Base-by-base conservation (phyloP, 2,888 invertebrate genomes). In the Xestia rhomboidea region DNA sequence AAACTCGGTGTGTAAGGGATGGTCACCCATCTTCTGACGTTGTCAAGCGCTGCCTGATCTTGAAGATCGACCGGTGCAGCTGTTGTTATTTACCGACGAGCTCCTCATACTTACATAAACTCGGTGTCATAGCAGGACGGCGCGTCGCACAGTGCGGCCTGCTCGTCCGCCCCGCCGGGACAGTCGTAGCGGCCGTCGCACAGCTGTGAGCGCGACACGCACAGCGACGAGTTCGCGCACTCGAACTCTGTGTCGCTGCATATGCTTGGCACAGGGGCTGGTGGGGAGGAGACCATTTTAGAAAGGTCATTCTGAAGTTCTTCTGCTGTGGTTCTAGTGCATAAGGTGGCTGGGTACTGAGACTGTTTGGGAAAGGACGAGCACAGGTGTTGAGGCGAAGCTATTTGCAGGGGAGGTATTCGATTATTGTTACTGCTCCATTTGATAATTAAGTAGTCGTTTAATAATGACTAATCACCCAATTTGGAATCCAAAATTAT, bases 101-200 rank as follows among this genome's bases (percentile, higher is more conserved):
- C 4, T 54, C 2, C 2, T 3, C 24, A 49, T 21, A 51, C 51
- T 51, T n/a, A 95, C 96, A 92, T 95, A 81, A 93, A 95, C 90
- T 95, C 95, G 0, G 95, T 95, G 74, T 91, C 88, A 7, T 11
- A 15, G 63, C 79, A 79, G 4, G 89, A 74, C 18, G 91, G 79
- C 0, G 91, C 87, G 62, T 91, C 90, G 75, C 96, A 96, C 1
- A 90, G 83, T 0, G 82, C 77, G 0, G 88, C 76, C 3, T 49
- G 72, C 75, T 96, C 96, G 73, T 96, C 96, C 15, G 90, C 89
- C 1, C 90, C 92, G 72, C 93, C 92, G 0, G 93, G 93, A 49
- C 96, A 96, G 90, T 96, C 95, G 0, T 57, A 2, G 3, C 67
- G 84, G 0, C 91, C 89, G 85, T 96, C 94, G 70, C 96, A 96